These are phyloP conservation scores for Peromyscus leucopus DNA, from an alignment of 2,113 vertebrate genomes.

Conservation along the genomic window DNA sequence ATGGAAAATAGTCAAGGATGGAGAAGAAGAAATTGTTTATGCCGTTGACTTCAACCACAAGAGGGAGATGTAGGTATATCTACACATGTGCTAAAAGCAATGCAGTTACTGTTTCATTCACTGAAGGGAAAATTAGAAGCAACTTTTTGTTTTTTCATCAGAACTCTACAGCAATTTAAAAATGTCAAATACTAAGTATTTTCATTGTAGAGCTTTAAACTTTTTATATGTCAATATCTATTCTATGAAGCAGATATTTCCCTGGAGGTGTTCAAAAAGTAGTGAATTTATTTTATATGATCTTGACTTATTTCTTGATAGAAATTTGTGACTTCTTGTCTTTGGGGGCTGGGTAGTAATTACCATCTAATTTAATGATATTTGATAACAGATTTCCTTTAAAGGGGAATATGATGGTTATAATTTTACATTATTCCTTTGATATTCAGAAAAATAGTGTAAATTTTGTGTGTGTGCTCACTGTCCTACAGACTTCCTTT, in stretches of 20 bases:
- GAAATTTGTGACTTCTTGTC: not conserved
- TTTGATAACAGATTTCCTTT: slow-evolving; percentile 43
- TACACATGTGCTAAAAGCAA: not conserved
- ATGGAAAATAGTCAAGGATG: slow-evolving; percentile 99
- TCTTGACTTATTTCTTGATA: slow-evolving; percentile 40
- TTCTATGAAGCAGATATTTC: slow-evolving; percentile 9
- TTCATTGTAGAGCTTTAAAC: slow-evolving; percentile 31
- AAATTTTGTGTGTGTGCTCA: slow-evolving; percentile 9
- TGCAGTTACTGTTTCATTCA: slow-evolving; percentile 28
- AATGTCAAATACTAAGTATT: slow-evolving; percentile 27
- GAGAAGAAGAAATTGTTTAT: slow-evolving; percentile 98
- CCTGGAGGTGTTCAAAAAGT: not conserved
- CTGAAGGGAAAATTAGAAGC: slow-evolving; percentile 43
- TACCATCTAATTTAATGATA: slow-evolving; percentile 29
- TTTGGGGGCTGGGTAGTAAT: not conserved
- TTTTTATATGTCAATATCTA: not conserved
- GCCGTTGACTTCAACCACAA: slow-evolving; percentile 99
- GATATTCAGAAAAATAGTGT: not conserved
- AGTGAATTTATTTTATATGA: slow-evolving; percentile 35
- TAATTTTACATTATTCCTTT: slow-evolving; percentile 52
- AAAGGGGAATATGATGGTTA: not conserved
- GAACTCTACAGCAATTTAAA: slow-evolving; percentile 29
- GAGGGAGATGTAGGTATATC: slow-evolving; percentile 95
- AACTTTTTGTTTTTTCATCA: not conserved
- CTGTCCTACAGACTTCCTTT: not conserved